A percentile compares a stretch with the other conserved stretches of the same genome.
phyloP scores from a whole-genome alignment of 2,113 vertebrate genomes.

The Glaucomys volans region DNA sequence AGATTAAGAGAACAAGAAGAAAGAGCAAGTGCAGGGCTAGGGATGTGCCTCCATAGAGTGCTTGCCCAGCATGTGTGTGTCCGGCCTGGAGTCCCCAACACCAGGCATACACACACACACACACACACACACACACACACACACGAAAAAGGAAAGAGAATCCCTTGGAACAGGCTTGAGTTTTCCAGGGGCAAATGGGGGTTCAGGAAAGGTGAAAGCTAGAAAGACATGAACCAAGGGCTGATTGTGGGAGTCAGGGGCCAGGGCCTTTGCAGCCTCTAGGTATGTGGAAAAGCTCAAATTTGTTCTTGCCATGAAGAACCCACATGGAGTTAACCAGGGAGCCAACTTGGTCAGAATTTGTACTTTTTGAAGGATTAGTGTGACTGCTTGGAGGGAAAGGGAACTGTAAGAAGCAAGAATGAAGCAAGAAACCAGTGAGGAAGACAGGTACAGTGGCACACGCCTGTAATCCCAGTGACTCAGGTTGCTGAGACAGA shows the following conservation, averaged over 20 bases:
- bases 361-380: conserved; percentile 33
- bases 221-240: background rate
- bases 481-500: no score
- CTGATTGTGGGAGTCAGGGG: background rate
- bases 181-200: background rate
- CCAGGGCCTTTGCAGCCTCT: background rate
- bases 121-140: background rate
- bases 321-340: conserved; percentile 28
- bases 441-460: background rate
- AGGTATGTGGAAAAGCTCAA: background rate
- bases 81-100: background rate
- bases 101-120: no score
- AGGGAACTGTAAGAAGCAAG: background rate
- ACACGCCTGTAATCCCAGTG: no score
- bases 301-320: conserved; percentile 28
- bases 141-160: background rate
- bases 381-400: background rate
- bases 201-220: background rate
- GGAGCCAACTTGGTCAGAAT: background rate
- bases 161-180: background rate
- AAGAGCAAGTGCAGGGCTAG: background rate
- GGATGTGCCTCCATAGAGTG: background rate
- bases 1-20: background rate
- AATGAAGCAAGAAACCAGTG: background rate
- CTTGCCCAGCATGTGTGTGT: background rate